phyloP scores from a whole-genome alignment of 2,113 vertebrate species.

The Nothobranchius furzeri region DNA sequence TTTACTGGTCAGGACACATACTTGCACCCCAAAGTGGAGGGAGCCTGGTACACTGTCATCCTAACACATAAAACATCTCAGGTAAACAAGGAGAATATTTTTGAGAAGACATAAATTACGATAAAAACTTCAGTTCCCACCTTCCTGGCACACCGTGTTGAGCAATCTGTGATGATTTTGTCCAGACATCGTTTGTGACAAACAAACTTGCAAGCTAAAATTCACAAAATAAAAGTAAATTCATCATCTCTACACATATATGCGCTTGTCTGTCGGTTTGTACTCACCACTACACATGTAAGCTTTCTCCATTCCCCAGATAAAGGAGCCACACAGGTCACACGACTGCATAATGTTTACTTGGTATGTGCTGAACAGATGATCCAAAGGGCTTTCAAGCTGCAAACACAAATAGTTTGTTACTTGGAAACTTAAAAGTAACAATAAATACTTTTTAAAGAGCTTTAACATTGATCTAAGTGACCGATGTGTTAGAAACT shows the following conservation, averaged over 20 bases:
- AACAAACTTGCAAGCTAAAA: slow-evolving; percentile 90
- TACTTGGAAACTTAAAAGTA: background rate
- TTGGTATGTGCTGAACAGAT: slow-evolving; percentile 90
- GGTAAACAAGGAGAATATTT: background rate
- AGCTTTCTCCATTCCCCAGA: slow-evolving; percentile 98
- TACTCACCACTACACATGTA: slow-evolving; percentile 92
- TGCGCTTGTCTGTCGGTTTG: background rate
- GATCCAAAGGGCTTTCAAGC: slow-evolving; percentile 86
- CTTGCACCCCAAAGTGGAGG: slow-evolving; percentile 88
- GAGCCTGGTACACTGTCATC: slow-evolving; percentile 65
- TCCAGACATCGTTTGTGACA: slow-evolving; percentile 95
- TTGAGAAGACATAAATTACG: background rate
- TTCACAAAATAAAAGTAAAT: background rate
- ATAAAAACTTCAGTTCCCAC: slow-evolving; percentile 65
- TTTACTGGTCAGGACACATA: slow-evolving; percentile 83
- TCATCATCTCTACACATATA: background rate
- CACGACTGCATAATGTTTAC: slow-evolving; percentile 95
- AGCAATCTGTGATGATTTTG: slow-evolving; percentile 86
- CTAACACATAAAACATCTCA: slow-evolving; percentile 40
- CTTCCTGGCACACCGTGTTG: slow-evolving; percentile 77
- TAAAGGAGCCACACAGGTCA: slow-evolving; percentile 90
- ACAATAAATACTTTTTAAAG: no score
- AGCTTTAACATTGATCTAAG: no score
- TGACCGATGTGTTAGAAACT: no score
- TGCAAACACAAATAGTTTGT: slow-evolving; percentile 37